Evolutionary conservation across 37 sponge, comb jelly and placozoan species (phyloP).

Genomic region (Mnemiopsis leidyi): DNA sequence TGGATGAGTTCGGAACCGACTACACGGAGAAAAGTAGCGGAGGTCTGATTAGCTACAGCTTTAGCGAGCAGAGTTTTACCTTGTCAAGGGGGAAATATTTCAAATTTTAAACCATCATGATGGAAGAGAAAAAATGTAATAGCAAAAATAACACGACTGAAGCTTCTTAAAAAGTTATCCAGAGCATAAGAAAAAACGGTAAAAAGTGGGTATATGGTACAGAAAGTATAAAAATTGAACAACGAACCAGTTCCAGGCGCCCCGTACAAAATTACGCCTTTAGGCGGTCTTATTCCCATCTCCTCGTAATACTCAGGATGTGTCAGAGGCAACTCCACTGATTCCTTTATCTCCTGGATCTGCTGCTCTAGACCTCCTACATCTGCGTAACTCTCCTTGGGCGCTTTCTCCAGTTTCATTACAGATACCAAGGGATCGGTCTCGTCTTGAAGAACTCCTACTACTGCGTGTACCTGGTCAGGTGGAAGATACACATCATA

Average conservation of each 20-base stretch:
- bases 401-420: constrained; percentile 99
- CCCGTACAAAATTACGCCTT: constrained; percentile 98
- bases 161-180: too few relatives aligned
- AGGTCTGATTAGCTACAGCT: constrained; percentile 99
- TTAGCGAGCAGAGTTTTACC: constrained; percentile 98
- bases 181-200: too few relatives aligned
- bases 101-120: not conserved
- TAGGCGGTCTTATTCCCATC: constrained; percentile 98
- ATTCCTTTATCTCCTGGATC: constrained; percentile 98
- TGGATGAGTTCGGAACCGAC: constrained; percentile 98
- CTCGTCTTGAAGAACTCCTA: constrained; percentile 94
- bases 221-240: too few relatives aligned
- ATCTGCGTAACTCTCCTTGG: constrained; percentile 96
- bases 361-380: constrained; percentile 95
- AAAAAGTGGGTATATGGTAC: too few relatives aligned
- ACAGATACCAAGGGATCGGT: constrained; percentile 98
- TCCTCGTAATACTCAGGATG: constrained; percentile 99
- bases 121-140: too few relatives aligned
- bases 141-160: too few relatives aligned
- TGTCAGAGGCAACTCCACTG: constrained; percentile 97
- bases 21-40: constrained; percentile 97
- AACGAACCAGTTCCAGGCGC: constrained; percentile 93
- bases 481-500: too few relatives aligned
- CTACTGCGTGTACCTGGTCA: constrained; percentile 94
- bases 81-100: constrained; percentile 16